phyloP scores from a whole-genome alignment of 1,140 invertebrate genomes.

The Heliconius hermathena region DNA sequence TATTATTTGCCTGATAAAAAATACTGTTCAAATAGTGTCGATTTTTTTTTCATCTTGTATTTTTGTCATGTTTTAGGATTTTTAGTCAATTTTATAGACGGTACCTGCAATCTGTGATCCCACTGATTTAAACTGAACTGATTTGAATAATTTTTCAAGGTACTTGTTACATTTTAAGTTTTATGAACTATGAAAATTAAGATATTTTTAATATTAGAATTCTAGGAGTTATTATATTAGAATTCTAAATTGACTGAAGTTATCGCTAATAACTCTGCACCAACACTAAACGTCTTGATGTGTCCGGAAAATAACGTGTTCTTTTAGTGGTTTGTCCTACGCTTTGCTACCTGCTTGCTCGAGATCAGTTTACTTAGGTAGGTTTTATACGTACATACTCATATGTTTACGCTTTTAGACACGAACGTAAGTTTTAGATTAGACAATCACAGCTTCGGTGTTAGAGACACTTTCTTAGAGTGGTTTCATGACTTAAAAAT shows the following conservation, averaged over 20 bases:
- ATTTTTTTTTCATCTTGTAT: too few species aligned
- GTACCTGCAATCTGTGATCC: too few species aligned
- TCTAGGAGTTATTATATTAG: too few species aligned
- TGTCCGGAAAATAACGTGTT: conserved; percentile 69
- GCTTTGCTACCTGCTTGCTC: conserved; percentile 58
- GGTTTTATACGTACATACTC: conserved; percentile 30
- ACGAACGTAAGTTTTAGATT: conserved; percentile 36
- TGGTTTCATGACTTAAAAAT: not conserved
- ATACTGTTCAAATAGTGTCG: too few species aligned
- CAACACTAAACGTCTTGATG: conserved; percentile 59
- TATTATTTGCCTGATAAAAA: too few species aligned
- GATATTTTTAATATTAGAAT: too few species aligned
- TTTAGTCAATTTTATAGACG: too few species aligned
- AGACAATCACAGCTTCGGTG: conserved; percentile 11
- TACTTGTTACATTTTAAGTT: too few species aligned
- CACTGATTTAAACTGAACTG: too few species aligned
- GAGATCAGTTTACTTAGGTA: conserved; percentile 54
- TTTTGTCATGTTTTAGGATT: too few species aligned
- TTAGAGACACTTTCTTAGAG: not conserved
- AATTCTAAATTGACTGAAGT: not conserved
- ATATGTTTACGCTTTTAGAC: conserved; percentile 30
- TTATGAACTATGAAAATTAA: too few species aligned
- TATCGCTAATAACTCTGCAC: not conserved
- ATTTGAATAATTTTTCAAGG: too few species aligned
- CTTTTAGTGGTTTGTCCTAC: conserved; percentile 72